A percentile compares a stretch with the other conserved stretches of the same genome.
phyloP scores from a whole-genome alignment of 2,888 invertebrate genomes.

The Drosophila neotestacea region DNA sequence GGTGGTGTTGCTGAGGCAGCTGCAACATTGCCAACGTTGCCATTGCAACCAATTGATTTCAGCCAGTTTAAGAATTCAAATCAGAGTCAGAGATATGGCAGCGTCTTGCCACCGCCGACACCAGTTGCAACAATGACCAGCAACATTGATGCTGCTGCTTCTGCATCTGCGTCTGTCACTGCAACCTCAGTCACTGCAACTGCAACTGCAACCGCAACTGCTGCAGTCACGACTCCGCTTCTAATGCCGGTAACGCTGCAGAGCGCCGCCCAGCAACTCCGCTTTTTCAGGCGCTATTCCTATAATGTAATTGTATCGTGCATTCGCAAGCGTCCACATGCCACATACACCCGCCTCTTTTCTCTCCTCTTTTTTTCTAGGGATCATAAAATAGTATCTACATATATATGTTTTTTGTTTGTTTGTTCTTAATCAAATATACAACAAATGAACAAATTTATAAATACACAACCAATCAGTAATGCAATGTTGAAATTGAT shows the following conservation, averaged over 20 bases:
- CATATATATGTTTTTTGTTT: slow-evolving; percentile 23
- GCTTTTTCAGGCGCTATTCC: slow-evolving; percentile 83
- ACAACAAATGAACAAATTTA: slow-evolving; percentile 6
- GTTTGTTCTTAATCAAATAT: slow-evolving; percentile 5
- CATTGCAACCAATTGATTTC: slow-evolving; percentile 62
- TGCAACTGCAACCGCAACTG: slow-evolving; percentile 5
- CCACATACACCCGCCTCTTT: slow-evolving; percentile 16
- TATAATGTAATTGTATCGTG: slow-evolving; percentile 85
- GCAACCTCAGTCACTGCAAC: slow-evolving; percentile 10
- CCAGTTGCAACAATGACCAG: slow-evolving; percentile 38
- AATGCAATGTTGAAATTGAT: slow-evolving; percentile 16
- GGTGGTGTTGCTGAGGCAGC: slow-evolving; percentile 8
- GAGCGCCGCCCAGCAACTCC: slow-evolving; percentile 83
- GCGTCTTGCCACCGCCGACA: slow-evolving; percentile 28
- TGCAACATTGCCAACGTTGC: slow-evolving; percentile 26
- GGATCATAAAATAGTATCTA: neutral
- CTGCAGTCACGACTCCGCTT: slow-evolving; percentile 57
- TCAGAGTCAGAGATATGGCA: slow-evolving; percentile 33
- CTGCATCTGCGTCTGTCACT: neutral
- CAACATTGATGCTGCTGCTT: neutral
- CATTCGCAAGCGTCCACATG: slow-evolving; percentile 64
- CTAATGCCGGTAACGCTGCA: slow-evolving; percentile 77
- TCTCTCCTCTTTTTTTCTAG: neutral
- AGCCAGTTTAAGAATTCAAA: slow-evolving; percentile 45
- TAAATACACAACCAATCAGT: neutral